Percentiles rank a stretch among this genome's conserved stretches.
These are phyloP conservation scores for Zaprionus capensis DNA, from an alignment of 1,140 invertebrate genomes.

Conservation along the genomic window DNA sequence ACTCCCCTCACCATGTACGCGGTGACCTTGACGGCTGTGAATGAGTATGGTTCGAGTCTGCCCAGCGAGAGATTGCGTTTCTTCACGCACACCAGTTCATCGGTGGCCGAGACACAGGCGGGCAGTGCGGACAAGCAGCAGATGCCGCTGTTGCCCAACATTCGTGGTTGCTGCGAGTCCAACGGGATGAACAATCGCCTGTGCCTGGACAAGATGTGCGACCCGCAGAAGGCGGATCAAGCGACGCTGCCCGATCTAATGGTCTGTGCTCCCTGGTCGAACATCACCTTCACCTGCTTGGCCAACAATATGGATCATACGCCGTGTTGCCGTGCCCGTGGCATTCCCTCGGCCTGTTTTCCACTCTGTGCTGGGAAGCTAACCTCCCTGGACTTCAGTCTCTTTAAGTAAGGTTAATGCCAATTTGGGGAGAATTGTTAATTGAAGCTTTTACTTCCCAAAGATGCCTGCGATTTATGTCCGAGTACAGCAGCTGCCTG, in stretches of 20 bases:
- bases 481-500: slow-evolving; percentile 90
- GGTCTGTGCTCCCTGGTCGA: slow-evolving; percentile 93
- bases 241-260: slow-evolving; percentile 90
- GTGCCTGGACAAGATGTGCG: slow-evolving; percentile 91
- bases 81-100: slow-evolving; percentile 74
- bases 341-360: slow-evolving; percentile 90
- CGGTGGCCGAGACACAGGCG: slow-evolving; percentile 56
- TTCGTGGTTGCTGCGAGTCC: slow-evolving; percentile 88
- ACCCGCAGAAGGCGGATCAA: slow-evolving; percentile 88
- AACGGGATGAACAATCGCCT: slow-evolving; percentile 89
- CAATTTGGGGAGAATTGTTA: neutral
- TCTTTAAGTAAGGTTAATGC: slow-evolving; percentile 88
- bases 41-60: slow-evolving; percentile 90
- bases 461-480: slow-evolving; percentile 92
- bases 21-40: slow-evolving; percentile 89
- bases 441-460: slow-evolving; percentile 15
- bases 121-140: slow-evolving; percentile 59
- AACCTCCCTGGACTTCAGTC: slow-evolving; percentile 90
- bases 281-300: slow-evolving; percentile 91
- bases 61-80: slow-evolving; percentile 88
- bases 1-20: slow-evolving; percentile 92
- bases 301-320: slow-evolving; percentile 92
- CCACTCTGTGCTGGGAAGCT: slow-evolving; percentile 91
- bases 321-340: slow-evolving; percentile 90
- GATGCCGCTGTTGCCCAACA: slow-evolving; percentile 87